Conservation (phyloP, 2,797 vertebrate species). For the Sorex maritimensis region DNA sequence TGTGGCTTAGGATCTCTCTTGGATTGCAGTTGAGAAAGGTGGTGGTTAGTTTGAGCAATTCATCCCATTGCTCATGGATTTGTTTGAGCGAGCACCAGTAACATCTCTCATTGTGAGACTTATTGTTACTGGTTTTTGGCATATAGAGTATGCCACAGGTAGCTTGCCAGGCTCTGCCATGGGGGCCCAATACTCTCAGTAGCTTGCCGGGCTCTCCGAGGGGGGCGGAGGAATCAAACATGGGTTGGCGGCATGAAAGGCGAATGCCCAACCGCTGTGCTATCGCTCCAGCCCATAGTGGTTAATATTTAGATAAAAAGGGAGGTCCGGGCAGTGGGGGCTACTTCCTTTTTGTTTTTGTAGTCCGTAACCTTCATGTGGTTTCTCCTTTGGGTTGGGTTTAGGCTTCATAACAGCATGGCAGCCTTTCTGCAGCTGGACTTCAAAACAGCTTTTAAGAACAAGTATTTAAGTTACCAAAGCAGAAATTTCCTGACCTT, state of each 20-base stretch:
- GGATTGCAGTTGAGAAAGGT: not conserved
- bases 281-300: too few relatives aligned
- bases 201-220: too few relatives aligned
- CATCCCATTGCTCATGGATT: too few relatives aligned
- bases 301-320: not conserved
- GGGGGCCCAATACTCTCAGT: too few relatives aligned
- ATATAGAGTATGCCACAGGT: too few relatives aligned
- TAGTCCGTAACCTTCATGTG: not conserved
- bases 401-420: constrained; percentile 2
- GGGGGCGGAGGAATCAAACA: too few relatives aligned
- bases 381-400: not conserved
- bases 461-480: constrained; percentile 33
- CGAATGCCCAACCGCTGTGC: too few relatives aligned
- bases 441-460: not conserved
- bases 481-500: not conserved
- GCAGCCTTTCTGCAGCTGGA: not conserved
- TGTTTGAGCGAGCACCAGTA: too few relatives aligned
- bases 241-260: too few relatives aligned
- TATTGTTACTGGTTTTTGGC: too few relatives aligned
- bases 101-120: too few relatives aligned
- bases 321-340: not conserved
- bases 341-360: not conserved
- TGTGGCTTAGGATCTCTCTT: not conserved
- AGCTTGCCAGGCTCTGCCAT: too few relatives aligned
- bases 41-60: not conserved